phyloP scores from a whole-genome alignment of 2,888 invertebrate genomes.

The Conops quadrifasciatus region DNA sequence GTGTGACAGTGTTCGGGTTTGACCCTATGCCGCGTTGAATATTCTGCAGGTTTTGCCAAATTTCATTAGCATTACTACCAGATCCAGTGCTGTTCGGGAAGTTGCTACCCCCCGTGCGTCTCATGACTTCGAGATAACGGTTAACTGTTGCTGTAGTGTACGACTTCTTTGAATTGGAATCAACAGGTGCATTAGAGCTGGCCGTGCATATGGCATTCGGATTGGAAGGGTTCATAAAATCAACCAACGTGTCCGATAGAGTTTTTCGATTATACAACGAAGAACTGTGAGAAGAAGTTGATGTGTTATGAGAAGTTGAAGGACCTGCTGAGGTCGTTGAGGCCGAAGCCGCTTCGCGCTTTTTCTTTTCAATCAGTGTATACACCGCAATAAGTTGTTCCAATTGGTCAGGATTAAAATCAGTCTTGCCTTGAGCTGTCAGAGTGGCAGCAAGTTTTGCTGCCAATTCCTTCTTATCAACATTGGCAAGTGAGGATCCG shows the following conservation, averaged over 20 bases:
- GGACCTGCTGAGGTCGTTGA: not conserved
- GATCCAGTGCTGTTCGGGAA: slow-evolving; percentile 11
- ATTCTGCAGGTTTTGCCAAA: slow-evolving; percentile 29
- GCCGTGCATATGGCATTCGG: not conserved
- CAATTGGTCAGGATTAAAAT: slow-evolving; percentile 80
- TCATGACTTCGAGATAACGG: slow-evolving; percentile 25
- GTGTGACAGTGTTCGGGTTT: slow-evolving; percentile 9
- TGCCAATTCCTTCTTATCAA: slow-evolving; percentile 69
- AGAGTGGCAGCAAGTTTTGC: slow-evolving; percentile 79
- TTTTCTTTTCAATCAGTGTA: slow-evolving; percentile 57
- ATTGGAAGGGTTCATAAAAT: slow-evolving; percentile 45
- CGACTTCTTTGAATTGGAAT: slow-evolving; percentile 34
- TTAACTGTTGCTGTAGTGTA: slow-evolving; percentile 26
- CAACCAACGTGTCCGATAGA: slow-evolving; percentile 49
- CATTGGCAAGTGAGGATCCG: slow-evolving; percentile 45
- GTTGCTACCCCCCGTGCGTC: slow-evolving; percentile 21
- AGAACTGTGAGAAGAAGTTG: not conserved
- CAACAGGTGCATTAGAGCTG: slow-evolving; percentile 28
- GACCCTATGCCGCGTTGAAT: slow-evolving; percentile 23
- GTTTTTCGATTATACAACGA: slow-evolving; percentile 44
- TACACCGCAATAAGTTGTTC: slow-evolving; percentile 81
- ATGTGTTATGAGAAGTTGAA: too few relatives aligned
- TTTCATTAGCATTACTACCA: slow-evolving; percentile 13
- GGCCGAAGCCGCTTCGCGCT: slow-evolving; percentile 44
- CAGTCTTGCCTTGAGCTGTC: slow-evolving; percentile 82